A percentile compares a stretch with the other conserved stretches of the same genome.
Conservation (phyloP, 2,797 vertebrate genomes). For the Coilia nasus region DNA sequence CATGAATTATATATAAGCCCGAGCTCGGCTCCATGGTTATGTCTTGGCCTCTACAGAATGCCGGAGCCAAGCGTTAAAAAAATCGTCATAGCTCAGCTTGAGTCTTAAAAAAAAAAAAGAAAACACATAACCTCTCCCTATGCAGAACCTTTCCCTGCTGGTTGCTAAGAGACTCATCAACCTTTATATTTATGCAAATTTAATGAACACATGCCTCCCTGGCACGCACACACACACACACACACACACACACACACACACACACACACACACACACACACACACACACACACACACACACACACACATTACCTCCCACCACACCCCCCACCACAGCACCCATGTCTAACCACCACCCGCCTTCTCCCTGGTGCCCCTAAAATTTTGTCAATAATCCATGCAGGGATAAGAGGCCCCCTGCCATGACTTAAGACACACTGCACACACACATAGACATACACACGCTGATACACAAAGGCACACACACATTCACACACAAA, state of each 20-base stretch:
- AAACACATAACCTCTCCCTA: not conserved
- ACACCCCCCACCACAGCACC: not conserved
- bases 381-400: constrained; percentile 11
- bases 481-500: not conserved
- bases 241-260: too few species aligned
- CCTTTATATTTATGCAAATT: constrained; percentile 14
- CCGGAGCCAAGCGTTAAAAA: not conserved
- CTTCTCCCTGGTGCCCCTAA: not conserved
- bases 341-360: not conserved
- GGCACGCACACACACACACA: too few species aligned
- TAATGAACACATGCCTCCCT: constrained; percentile 7
- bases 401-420: constrained; percentile 13
- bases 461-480: not conserved
- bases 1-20: constrained; percentile 12
- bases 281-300: too few species aligned
- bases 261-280: too few species aligned
- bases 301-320: not conserved
- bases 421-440: not conserved
- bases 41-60: not conserved
- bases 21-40: not conserved
- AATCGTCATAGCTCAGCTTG: not conserved
- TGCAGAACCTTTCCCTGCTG: not conserved
- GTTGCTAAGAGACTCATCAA: constrained; percentile 12
- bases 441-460: not conserved
- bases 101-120: not conserved